phyloP scores from a whole-genome alignment of 2,797 vertebrate species.

The Notoglanidium macrostoma region DNA sequence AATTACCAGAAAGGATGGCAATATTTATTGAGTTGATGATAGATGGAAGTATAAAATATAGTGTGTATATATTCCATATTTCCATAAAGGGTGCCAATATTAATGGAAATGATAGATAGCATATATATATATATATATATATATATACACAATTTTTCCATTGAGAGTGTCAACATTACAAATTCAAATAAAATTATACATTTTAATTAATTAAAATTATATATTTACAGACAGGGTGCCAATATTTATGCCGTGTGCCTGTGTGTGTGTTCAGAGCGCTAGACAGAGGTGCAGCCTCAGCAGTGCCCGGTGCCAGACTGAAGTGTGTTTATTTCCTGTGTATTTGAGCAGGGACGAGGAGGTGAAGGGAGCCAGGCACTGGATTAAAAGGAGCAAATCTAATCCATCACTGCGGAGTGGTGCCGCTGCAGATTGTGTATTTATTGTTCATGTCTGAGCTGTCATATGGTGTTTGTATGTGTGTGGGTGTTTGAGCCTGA shows the following conservation, averaged over 20 bases:
- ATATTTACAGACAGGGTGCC: not conserved
- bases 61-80: not conserved
- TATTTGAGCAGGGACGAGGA: slow-evolving; percentile 62
- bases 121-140: too few relatives aligned
- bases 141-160: too few relatives aligned
- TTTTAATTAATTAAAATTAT: too few relatives aligned
- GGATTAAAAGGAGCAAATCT: slow-evolving; percentile 75
- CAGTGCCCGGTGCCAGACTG: slow-evolving; percentile 73
- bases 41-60: too few relatives aligned
- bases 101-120: not conserved
- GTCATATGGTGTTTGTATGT: slow-evolving; percentile 69
- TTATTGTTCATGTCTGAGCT: slow-evolving; percentile 77
- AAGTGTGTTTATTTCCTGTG: slow-evolving; percentile 70
- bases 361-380: slow-evolving; percentile 52
- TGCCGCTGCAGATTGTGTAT: slow-evolving; percentile 66
- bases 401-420: slow-evolving; percentile 72
- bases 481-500: slow-evolving; percentile 57
- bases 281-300: slow-evolving; percentile 62
- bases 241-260: not conserved
- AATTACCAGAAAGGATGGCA: too few relatives aligned
- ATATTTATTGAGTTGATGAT: too few relatives aligned
- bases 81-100: not conserved
- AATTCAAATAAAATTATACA: not conserved
- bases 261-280: slow-evolving; percentile 49
- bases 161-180: too few relatives aligned